Conservation (phyloP, 2,888 invertebrate genomes). For the Tipula vernalis region DNA sequence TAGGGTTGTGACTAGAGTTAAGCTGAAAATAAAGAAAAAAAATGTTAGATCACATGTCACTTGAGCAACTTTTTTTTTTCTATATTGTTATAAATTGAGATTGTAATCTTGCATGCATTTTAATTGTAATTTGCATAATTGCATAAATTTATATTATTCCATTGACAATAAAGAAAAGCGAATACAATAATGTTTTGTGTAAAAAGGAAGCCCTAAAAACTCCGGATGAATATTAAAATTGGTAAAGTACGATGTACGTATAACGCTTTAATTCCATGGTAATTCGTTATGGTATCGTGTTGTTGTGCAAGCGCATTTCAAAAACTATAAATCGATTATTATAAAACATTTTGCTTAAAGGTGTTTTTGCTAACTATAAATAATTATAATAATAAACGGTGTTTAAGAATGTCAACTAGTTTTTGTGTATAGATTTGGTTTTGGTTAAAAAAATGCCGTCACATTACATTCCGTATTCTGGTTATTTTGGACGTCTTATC, state of each 20-base stretch:
- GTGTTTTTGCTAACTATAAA: not conserved
- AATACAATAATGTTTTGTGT: not conserved
- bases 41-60: not conserved
- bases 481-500: not conserved
- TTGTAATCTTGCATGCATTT: not conserved
- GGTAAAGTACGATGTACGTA: not conserved
- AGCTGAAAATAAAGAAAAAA: not conserved
- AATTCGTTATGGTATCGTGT: not conserved
- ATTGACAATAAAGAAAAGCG: not conserved
- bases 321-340: not conserved
- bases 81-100: not conserved
- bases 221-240: not conserved
- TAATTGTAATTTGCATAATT: not conserved
- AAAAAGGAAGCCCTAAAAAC: not conserved
- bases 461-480: not conserved
- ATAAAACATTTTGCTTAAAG: not conserved
- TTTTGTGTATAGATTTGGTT: not conserved
- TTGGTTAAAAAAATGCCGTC: not conserved
- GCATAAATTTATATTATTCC: not conserved
- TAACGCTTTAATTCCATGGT: not conserved
- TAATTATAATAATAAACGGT: not conserved
- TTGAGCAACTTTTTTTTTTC: not conserved
- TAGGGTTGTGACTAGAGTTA: conserved; percentile 6
- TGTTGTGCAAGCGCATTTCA: not conserved
- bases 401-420: not conserved